Conservation (phyloP, 2,888 invertebrate species). For the Tanypteryx hageni region DNA sequence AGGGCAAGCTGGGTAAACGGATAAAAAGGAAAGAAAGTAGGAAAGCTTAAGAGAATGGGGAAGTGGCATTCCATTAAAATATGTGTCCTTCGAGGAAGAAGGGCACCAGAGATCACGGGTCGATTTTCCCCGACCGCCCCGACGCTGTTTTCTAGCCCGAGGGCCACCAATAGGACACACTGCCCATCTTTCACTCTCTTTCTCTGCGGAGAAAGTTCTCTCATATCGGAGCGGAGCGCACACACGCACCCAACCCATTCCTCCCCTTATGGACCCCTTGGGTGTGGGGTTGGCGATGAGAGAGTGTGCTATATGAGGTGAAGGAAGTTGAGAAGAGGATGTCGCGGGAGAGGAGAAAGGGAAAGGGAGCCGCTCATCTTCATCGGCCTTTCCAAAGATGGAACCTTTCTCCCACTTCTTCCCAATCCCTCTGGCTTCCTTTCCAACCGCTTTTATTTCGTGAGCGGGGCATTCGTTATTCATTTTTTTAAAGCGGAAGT, state of each 20-base stretch:
- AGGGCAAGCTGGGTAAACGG: too few species aligned
- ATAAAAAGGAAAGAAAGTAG: neutral
- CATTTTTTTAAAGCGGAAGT: too few species aligned
- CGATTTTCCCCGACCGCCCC: neutral
- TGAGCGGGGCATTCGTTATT: too few species aligned
- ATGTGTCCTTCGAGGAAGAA: neutral
- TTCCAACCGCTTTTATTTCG: too few species aligned
- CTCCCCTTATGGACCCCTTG: neutral
- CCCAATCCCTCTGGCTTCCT: neutral
- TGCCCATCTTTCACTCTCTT: neutral
- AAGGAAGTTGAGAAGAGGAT: slow-evolving; percentile 12
- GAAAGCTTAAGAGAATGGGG: neutral
- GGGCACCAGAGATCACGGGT: neutral
- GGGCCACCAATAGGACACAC: neutral
- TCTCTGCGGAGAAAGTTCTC: slow-evolving; percentile 16
- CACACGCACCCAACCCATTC: neutral
- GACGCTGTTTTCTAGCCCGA: neutral
- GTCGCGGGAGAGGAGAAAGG: neutral
- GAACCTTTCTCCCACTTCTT: neutral
- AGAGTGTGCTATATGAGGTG: slow-evolving; percentile 37
- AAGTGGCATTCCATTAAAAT: neutral
- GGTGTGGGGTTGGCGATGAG: neutral
- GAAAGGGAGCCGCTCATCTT: slow-evolving; percentile 10
- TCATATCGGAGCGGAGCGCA: neutral
- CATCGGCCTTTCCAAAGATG: slow-evolving; percentile 51